Conservation (phyloP, 2,113 vertebrate genomes). For the Elaphurus davidianus region DNA sequence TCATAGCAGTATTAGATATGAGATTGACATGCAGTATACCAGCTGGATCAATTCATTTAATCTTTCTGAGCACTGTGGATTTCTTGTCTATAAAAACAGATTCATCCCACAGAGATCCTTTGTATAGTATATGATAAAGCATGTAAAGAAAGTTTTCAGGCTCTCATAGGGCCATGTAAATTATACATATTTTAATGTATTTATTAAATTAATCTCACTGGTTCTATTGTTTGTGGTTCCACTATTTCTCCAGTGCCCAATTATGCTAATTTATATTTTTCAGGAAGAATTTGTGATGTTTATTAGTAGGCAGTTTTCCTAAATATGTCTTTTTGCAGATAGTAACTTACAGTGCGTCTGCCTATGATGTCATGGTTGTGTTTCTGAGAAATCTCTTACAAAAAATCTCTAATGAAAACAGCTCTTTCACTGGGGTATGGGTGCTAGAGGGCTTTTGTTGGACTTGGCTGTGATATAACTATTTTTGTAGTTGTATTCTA, state of each 20-base stretch:
- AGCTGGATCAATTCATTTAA: neutral
- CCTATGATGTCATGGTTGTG: neutral
- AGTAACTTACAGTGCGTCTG: neutral
- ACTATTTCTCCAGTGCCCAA: neutral
- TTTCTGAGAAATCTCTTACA: slow-evolving; percentile 23
- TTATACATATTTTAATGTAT: neutral
- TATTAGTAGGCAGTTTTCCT: neutral
- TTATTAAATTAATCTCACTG: slow-evolving; percentile 10
- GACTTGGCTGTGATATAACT: neutral
- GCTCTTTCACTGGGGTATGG: neutral
- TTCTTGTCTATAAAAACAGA: neutral
- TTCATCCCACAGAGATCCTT: neutral
- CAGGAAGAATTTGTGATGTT: neutral
- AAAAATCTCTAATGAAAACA: slow-evolving; percentile 7
- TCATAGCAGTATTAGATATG: neutral
- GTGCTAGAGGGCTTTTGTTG: neutral
- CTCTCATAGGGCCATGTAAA: neutral
- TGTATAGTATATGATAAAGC: neutral
- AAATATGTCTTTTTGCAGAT: neutral
- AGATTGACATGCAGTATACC: neutral
- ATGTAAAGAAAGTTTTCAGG: neutral
- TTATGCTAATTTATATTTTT: neutral
- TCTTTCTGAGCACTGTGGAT: neutral
- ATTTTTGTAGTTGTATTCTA: neutral
- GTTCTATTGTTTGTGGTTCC: neutral